Percentiles rank a stretch among this genome's conserved stretches.
These are phyloP conservation scores for Casuarius casuarius DNA, from an alignment of 2,113 vertebrate species.

Conservation along the genomic window DNA sequence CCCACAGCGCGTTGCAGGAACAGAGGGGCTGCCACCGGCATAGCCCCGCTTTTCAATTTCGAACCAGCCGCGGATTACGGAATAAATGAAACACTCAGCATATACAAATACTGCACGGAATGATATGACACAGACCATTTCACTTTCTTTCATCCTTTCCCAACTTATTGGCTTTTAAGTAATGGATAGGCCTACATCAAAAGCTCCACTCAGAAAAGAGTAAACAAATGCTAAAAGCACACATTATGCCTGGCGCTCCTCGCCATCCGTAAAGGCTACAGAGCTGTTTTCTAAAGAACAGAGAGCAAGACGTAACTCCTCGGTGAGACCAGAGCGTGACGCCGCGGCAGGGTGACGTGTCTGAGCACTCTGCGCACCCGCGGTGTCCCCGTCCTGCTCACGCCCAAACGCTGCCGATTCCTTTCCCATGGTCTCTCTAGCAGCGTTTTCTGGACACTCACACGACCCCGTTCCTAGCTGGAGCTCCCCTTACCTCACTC, in stretches of 20 bases:
- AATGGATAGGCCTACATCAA: constrained; percentile 3
- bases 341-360: neutral
- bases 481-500: neutral
- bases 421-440: too few relatives aligned
- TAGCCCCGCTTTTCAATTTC: constrained; percentile 5
- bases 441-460: neutral
- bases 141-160: constrained; percentile 22
- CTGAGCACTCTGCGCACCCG: neutral
- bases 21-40: constrained; percentile 34
- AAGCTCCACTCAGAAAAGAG: neutral
- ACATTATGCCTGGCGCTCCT: neutral
- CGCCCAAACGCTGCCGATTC: neutral
- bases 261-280: neutral
- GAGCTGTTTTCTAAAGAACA: neutral
- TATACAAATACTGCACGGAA: constrained; percentile 5
- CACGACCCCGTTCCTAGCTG: neutral
- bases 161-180: constrained; percentile 23
- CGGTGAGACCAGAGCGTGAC: neutral
- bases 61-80: constrained; percentile 1
- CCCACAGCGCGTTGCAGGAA: constrained; percentile 8
- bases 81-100: constrained; percentile 21
- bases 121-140: constrained; percentile 31
- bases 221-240: constrained; percentile 29
- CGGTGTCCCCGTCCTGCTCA: neutral
- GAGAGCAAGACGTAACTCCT: neutral